phyloP scores from a whole-genome alignment of 2,797 vertebrate species.

The Enoplosus armatus region DNA sequence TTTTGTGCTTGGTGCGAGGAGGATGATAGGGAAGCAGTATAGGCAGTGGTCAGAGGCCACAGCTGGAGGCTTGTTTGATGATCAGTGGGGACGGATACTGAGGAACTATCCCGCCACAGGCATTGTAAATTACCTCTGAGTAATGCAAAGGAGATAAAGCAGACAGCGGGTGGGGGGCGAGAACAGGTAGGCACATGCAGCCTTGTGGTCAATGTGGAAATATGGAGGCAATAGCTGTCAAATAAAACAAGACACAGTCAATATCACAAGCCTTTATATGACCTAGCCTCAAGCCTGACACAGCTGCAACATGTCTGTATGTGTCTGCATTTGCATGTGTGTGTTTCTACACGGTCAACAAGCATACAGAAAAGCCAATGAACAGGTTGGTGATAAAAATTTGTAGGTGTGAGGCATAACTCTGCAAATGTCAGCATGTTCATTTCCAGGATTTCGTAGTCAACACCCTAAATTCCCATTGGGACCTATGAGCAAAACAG shows the following conservation, averaged over 20 bases:
- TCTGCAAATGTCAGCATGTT: slow-evolving; percentile 65
- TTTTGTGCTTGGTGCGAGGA: slow-evolving; percentile 47
- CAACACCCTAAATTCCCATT: slow-evolving; percentile 41
- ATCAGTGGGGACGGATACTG: slow-evolving; percentile 69
- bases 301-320: slow-evolving; percentile 3
- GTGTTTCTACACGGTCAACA: neutral
- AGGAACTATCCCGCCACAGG: slow-evolving; percentile 64
- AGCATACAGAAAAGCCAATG: slow-evolving; percentile 12
- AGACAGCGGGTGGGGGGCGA: slow-evolving; percentile 26
- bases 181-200: slow-evolving; percentile 44
- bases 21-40: slow-evolving; percentile 59
- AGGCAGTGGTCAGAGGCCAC: slow-evolving; percentile 68
- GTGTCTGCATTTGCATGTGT: neutral
- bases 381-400: slow-evolving; percentile 42
- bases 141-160: slow-evolving; percentile 61
- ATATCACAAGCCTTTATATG: slow-evolving; percentile 45
- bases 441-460: slow-evolving; percentile 53
- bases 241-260: slow-evolving; percentile 54
- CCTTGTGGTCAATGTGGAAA: slow-evolving; percentile 44
- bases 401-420: slow-evolving; percentile 40
- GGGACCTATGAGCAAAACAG: slow-evolving; percentile 49
- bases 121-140: slow-evolving; percentile 73
- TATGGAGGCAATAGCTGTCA: slow-evolving; percentile 58
- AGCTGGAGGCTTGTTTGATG: slow-evolving; percentile 73
- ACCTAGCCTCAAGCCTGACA: slow-evolving; percentile 11